These are phyloP conservation scores for Caenorhabditis brenneri DNA, from an alignment of 1,140 invertebrate species.

Conservation along the genomic window DNA sequence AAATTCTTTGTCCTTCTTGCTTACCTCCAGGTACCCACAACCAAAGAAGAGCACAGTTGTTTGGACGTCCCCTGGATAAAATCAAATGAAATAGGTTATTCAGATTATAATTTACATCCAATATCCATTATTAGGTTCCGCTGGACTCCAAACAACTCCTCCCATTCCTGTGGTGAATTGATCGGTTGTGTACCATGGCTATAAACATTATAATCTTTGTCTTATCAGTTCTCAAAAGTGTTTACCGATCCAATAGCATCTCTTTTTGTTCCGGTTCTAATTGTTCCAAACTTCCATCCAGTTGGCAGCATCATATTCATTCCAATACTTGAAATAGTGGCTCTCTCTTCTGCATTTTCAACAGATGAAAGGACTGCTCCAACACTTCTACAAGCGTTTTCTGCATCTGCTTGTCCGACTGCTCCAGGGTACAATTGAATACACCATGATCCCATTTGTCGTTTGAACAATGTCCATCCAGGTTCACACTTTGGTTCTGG, in stretches of 20 bases:
- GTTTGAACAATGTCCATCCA: not conserved
- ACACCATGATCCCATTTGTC: not conserved
- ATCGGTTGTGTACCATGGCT: not conserved
- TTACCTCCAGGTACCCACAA: not conserved
- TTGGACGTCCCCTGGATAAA: not conserved
- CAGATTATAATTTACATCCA: not conserved
- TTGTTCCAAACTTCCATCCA: constrained; percentile 6
- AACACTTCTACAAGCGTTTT: not conserved
- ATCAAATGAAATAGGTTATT: not conserved
- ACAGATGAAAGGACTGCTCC: not conserved
- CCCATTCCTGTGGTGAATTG: not conserved
- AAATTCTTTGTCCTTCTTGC: not conserved
- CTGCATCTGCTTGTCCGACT: not conserved
- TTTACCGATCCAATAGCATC: not conserved
- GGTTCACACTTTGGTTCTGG: not conserved
- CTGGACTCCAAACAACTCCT: not conserved
- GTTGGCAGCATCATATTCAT: not conserved
- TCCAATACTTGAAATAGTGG: not conserved
- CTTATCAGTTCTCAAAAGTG: not conserved
- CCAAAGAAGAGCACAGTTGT: not conserved
- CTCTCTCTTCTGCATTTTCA: not conserved
- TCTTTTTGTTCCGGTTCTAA: not conserved
- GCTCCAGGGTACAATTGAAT: not conserved
- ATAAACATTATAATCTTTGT: not conserved
- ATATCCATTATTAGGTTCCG: not conserved